Conservation (phyloP, 2,113 vertebrate genomes). For the Machaerirhynchus nigripectus region DNA sequence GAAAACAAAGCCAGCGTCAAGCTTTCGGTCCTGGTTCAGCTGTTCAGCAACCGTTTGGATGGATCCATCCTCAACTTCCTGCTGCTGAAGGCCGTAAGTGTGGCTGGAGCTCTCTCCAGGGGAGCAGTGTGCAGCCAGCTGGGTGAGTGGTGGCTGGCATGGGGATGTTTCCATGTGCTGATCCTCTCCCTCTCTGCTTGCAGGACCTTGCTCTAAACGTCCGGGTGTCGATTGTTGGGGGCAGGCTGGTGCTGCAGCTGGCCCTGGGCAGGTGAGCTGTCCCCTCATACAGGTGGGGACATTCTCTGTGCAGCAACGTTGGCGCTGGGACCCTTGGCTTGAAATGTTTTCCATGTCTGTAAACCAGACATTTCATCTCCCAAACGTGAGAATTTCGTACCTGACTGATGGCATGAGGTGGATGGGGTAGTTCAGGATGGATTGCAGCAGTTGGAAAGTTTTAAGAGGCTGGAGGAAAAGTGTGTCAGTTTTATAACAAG, state of each 20-base stretch:
- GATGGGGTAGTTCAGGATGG: not conserved
- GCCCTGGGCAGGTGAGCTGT: constrained; percentile 10
- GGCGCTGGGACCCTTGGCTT: not conserved
- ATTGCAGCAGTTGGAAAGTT: not conserved
- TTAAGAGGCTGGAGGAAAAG: not conserved
- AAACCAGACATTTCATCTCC: not conserved
- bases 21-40: not conserved
- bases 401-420: not conserved
- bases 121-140: rapidly evolving
- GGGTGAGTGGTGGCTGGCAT: not conserved
- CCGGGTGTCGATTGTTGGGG: not conserved
- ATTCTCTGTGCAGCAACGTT: rapidly evolving
- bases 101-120: rapidly evolving
- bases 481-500: not conserved
- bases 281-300: not conserved
- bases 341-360: not conserved
- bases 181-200: not conserved
- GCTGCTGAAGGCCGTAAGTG: not conserved
- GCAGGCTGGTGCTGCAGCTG: not conserved
- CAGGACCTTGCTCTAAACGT: not conserved
- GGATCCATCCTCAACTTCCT: not conserved
- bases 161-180: rapidly evolving
- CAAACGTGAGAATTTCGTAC: not conserved
- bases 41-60: not conserved
- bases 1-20: not conserved